phyloP scores from a whole-genome alignment of 2,113 vertebrate genomes.

The Hippoglossus stenolepis region DNA sequence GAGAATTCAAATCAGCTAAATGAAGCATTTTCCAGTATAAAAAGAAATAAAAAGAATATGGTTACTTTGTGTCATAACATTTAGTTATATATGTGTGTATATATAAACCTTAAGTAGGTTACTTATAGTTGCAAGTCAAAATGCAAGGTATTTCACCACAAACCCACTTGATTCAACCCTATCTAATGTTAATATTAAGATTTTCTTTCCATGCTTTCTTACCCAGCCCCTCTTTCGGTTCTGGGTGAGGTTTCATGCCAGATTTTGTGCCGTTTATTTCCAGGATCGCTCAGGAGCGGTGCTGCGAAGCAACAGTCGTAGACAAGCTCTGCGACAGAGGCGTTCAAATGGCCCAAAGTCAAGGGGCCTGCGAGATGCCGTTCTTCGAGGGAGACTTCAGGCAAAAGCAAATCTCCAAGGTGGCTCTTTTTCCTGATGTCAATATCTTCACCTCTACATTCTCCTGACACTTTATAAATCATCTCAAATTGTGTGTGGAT shows the following conservation, averaged over 20 bases:
- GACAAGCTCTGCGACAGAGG: constrained; percentile 55
- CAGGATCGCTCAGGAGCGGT: constrained; percentile 72
- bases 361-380: constrained; percentile 60
- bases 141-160: too few species aligned
- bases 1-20: background rate
- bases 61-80: too few species aligned
- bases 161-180: background rate
- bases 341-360: constrained; percentile 31
- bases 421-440: background rate
- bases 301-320: constrained; percentile 41
- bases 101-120: too few species aligned
- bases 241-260: background rate
- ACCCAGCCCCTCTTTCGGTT: background rate
- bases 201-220: constrained; percentile 11
- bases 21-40: too few species aligned
- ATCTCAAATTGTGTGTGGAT: too few species aligned
- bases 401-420: constrained; percentile 66
- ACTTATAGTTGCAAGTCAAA: too few species aligned
- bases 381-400: constrained; percentile 51
- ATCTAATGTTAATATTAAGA: background rate
- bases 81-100: too few species aligned
- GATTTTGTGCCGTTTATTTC: background rate
- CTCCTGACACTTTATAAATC: background rate
- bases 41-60: too few species aligned
- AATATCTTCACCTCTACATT: background rate